Base-by-base conservation (phyloP, 2,113 vertebrate species). In the Cinclus cinclus region DNA sequence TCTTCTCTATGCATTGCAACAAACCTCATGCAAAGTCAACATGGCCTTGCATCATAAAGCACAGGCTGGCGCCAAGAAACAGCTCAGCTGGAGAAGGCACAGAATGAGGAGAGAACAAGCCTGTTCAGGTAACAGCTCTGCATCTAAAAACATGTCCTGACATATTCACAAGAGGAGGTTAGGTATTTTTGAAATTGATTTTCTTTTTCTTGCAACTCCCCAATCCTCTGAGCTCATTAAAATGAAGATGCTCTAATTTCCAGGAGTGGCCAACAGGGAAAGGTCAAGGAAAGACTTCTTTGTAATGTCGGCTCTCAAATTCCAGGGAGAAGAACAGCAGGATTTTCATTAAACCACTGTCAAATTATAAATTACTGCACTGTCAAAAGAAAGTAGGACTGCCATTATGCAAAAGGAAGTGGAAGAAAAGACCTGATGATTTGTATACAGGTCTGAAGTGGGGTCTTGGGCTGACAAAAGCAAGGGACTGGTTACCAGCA, bases 161-260 rank as follows among this genome's bases (percentile, higher is more conserved):
- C 95, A 87, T 10, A 95, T 59, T 89, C n/a, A 6, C 65, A 50
- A 64, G 91, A 90, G 62, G 24, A 84, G 71, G 44, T 10, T 11
- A 78, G 73, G 68, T 87, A 94, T 94, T 92, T 94, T 73, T 96
- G 70, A 94, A 95, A 59, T 24, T 7, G 33, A 37, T 58, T 67
- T 82, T 91, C 89, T 58, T 83, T 77, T 50, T 85, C 71, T 75
- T 55, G 68, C 74, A 95, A 89, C 25, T 95, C 94, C 90, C 94
- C 56, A 89, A 37, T 58, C 25, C 92, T 76, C 94, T 62, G 63
- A 94, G 65, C 87, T 96, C 88, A 75, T 93, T 96, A 96, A 95
- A 68, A 84, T 49, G 27, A 82, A 95, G 83, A 59, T 55, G 81
- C 27, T 76, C 63, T 77, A 92, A 92, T 96, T 96, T 94, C 67